Percentiles rank a stretch among this genome's conserved stretches.
These are phyloP conservation scores for Antigone vipio DNA, from an alignment of 2,113 vertebrate genomes.

Conservation along the genomic window DNA sequence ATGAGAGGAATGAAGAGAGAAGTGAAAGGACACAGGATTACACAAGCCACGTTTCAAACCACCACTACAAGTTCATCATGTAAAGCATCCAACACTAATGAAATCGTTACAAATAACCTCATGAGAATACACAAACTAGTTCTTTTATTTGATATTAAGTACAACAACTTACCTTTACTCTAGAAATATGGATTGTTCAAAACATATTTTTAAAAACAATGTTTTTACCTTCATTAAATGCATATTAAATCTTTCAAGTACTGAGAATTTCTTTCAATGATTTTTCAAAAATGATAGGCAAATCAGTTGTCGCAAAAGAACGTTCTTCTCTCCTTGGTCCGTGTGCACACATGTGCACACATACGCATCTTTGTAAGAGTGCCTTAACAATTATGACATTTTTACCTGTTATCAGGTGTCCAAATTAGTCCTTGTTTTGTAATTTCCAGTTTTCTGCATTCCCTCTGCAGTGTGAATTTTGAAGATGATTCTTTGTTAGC, in stretches of 20 bases:
- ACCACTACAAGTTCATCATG: neutral
- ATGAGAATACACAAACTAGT: neutral
- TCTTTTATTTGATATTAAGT: neutral
- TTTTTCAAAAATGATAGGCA: neutral
- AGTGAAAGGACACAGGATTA: neutral
- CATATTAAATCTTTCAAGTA: neutral
- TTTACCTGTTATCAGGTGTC: neutral
- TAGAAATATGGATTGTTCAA: neutral
- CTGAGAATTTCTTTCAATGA: neutral
- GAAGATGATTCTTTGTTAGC: neutral
- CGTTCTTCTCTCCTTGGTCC: neutral
- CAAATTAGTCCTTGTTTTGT: neutral
- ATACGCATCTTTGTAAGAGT: neutral
- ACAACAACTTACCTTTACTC: neutral
- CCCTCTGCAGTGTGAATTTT: neutral
- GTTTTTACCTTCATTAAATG: neutral
- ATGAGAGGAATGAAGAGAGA: neutral
- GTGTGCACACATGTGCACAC: accelerated
- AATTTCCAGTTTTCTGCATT: neutral
- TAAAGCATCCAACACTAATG: neutral
- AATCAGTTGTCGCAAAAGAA: neutral
- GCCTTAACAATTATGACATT: neutral
- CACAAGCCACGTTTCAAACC: neutral
- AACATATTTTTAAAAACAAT: neutral
- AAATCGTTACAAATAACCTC: neutral